Evolutionary conservation across 2,888 invertebrate species (phyloP).

Genomic region (Neoascia interrupta): DNA sequence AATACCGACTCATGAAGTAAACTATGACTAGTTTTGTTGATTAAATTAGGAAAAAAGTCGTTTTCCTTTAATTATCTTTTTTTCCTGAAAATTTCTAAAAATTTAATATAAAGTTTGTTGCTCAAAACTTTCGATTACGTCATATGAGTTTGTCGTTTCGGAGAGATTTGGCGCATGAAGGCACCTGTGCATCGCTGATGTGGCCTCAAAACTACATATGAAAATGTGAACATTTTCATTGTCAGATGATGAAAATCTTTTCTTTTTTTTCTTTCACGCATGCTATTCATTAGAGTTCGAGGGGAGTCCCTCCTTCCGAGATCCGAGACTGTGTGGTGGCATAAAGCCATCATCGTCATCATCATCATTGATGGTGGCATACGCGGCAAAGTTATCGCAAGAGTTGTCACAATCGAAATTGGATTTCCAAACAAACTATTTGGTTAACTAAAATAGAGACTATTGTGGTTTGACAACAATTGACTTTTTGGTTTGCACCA

Average conservation of each 20-base stretch:
- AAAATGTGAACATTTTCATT: slow-evolving; percentile 11
- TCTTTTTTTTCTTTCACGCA: no score
- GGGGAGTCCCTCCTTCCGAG: no score
- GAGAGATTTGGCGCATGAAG: slow-evolving; percentile 12
- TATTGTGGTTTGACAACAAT: slow-evolving; percentile 35
- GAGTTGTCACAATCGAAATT: slow-evolving; percentile 33
- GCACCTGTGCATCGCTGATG: no score
- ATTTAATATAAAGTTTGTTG: slow-evolving; percentile 9
- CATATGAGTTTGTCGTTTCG: slow-evolving; percentile 6
- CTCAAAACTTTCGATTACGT: slow-evolving; percentile 18
- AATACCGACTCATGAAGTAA: neutral
- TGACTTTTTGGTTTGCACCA: slow-evolving; percentile 13
- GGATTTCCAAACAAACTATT: slow-evolving; percentile 19
- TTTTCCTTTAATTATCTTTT: slow-evolving; percentile 16
- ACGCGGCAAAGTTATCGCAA: neutral
- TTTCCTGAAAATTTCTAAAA: neutral
- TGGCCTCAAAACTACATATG: no score
- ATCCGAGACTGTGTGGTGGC: no score
- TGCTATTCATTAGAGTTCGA: no score
- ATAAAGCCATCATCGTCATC: neutral
- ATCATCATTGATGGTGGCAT: neutral
- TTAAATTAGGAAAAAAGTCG: slow-evolving; percentile 26
- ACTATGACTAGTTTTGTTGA: slow-evolving; percentile 3
- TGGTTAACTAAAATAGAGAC: slow-evolving; percentile 6
- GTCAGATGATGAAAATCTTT: slow-evolving; percentile 26